Base-by-base conservation (phyloP, 2,113 vertebrate genomes). In the Pollimyrus isidori region DNA sequence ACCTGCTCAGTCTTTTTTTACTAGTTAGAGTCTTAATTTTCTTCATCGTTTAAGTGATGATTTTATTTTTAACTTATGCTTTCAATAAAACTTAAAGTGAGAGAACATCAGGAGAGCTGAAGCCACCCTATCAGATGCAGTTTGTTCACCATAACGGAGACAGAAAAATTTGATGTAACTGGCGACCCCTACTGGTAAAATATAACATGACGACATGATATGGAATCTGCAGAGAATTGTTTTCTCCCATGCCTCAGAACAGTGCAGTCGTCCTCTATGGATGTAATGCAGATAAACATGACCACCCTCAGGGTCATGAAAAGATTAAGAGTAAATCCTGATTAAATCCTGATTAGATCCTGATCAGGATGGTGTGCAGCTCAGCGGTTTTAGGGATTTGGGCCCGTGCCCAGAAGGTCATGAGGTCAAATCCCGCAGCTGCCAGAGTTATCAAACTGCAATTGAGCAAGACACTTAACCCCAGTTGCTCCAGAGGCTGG, bases 131-230 rank as follows among this genome's bases (percentile, higher is more conserved):
- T 76, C 69, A 76, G 10, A 15, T 4, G 35, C 30, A 17, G 30
- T 35, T 26, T 46, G 19, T n/a, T 1, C 73, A 80, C 42, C 73
- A 76, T 76, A 42, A 13, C 4, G 21, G 30, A 9, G 13, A 30
- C 9, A 80, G 73, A 76, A 80, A 80, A 80, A 42, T 42, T 19
- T 69, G 39, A 53, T 10, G 49, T 82, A 56, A 53, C 13, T 50
- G 50, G 88, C 4, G 88, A 52, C 88, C 88, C 88, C 88, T 89
- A 50, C 49, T 89, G 88, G 88, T 50, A 80, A 42, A 42, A 80
- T 5, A 80, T 42, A 80, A 42, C 6, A 42, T 42, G 35, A 76
- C 69, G 35, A 76, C 69, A 76, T 39, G 30, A 76, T 17, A 76
- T 1, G 13, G 10, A 15, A 13, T 76, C 69, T 39, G 30, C 30